phyloP scores from a whole-genome alignment of 2,888 invertebrate genomes.

The Drosophila anomalata region DNA sequence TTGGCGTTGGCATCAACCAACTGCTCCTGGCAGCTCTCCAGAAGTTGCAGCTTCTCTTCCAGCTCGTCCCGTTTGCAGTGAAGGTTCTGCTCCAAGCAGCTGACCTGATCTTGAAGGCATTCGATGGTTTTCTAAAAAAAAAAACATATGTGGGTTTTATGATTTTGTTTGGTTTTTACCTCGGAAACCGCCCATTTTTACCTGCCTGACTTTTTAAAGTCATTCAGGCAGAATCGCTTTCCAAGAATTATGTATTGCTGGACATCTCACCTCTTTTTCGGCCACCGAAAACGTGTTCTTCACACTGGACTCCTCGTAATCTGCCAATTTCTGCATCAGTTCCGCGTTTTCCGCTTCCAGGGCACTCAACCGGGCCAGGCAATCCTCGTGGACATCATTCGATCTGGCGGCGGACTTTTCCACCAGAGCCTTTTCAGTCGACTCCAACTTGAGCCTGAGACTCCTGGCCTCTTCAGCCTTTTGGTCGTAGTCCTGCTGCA shows the following conservation, averaged over 20 bases:
- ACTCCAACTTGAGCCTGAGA: conserved; percentile 58
- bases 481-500: conserved; percentile 74
- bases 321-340: conserved; percentile 77
- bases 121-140: conserved; percentile 79
- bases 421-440: conserved; percentile 25
- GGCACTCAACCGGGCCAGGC: conserved; percentile 38
- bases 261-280: conserved; percentile 75
- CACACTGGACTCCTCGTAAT: conserved; percentile 70
- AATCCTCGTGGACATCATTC: conserved; percentile 53
- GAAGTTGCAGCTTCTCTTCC: conserved; percentile 79
- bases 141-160: not conserved
- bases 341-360: conserved; percentile 80
- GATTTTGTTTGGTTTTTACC: not conserved
- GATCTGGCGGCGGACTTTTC: conserved; percentile 15
- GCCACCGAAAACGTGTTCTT: conserved; percentile 75
- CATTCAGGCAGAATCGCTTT: not conserved
- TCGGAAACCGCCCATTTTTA: not conserved
- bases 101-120: conserved; percentile 80
- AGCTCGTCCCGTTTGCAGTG: conserved; percentile 81
- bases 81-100: conserved; percentile 82
- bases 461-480: conserved; percentile 58
- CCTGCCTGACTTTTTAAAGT: too few relatives aligned
- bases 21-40: conserved; percentile 83
- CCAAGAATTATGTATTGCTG: not conserved
- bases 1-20: conserved; percentile 81